Evolutionary conservation across 2,797 vertebrate genomes (phyloP), one percentile per base, ranked within the genome.

Genomic region (Hafferia zeledoni): DNA sequence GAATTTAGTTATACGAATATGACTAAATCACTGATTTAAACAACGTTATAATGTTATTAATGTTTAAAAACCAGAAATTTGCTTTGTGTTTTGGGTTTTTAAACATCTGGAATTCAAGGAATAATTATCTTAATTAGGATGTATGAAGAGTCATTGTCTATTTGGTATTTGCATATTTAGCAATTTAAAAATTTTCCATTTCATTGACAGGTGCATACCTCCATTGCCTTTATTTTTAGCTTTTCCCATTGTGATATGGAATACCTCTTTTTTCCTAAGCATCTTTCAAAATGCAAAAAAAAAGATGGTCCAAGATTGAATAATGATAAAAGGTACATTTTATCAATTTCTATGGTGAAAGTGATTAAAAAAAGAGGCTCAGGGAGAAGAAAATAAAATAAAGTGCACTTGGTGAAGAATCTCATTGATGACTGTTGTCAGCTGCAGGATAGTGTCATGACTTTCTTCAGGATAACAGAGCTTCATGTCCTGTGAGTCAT

Each of bases 71-170:
- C 1, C 13, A 68, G 39, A 87, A 71, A 55, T 80, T 83, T 90
- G 50, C 94, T 59, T 65, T 47, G 24, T 52, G 6, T 65, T 59
- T 59, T 64, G 14, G 65, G 31, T 46, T 52, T 53, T 59, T 46
- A 18, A 80, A 83, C 69, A 94, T 94, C 92, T 95, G 92, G 74
- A 74, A 82, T 89, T 25, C 25, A 63, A 27, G 6, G 31, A 89
- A 82, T 77, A 92, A 90, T 94, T 87, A 84, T 25, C 80, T 87
- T 90, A 95, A 95, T 93, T 79, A 89, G 79, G 30, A 39, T 59
- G 25, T 67, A 84, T 23, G 15, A 84, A 79, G 20, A 79, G 35
- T 70, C 3, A 3, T 53, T 81, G 65, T 57, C 43, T 86, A 23
- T 65, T 76, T 69, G 19, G 7, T 35, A 76, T 60, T 56, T 72